These are phyloP conservation scores for Chaenocephalus aceratus DNA, from an alignment of 2,113 vertebrate genomes.

Conservation along the genomic window DNA sequence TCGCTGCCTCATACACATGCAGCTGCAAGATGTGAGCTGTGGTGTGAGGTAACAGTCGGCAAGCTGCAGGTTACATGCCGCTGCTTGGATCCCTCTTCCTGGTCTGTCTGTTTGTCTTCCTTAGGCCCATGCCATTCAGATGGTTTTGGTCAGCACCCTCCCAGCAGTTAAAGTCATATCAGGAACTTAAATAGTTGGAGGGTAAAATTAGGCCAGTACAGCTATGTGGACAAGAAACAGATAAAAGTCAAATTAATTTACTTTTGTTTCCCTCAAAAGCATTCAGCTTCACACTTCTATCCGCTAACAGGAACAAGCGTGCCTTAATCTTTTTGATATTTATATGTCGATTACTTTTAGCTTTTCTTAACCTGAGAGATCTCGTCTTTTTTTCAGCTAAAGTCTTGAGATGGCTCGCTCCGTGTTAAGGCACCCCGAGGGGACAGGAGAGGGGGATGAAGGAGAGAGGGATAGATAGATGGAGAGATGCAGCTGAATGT, in stretches of 20 bases:
- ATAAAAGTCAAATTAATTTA: constrained; percentile 65
- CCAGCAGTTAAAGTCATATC: constrained; percentile 65
- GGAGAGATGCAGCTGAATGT: constrained; percentile 76
- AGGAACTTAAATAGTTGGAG: constrained; percentile 64
- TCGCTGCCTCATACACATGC: constrained; percentile 47
- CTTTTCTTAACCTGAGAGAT: constrained; percentile 58
- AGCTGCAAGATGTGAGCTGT: constrained; percentile 73
- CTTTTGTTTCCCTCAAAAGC: constrained; percentile 11
- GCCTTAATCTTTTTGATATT: constrained; percentile 21
- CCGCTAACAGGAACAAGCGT: constrained; percentile 34
- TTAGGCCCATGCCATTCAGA: constrained; percentile 62
- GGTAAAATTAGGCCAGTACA: constrained; percentile 40
- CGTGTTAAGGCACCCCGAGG: constrained; percentile 72
- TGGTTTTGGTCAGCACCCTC: constrained; percentile 67
- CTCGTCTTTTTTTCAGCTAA: constrained; percentile 76
- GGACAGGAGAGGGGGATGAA: constrained; percentile 43
- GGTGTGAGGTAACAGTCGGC: constrained; percentile 64
- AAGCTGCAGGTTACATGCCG: constrained; percentile 67
- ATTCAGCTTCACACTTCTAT: constrained; percentile 30
- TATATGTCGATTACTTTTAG: not conserved
- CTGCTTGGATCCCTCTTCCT: constrained; percentile 59
- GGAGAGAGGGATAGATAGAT: constrained; percentile 57
- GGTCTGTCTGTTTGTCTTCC: constrained; percentile 25
- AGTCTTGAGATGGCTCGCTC: constrained; percentile 65
- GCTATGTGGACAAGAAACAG: constrained; percentile 56